phyloP scores from a whole-genome alignment of 2,113 vertebrate genomes.

The Rousettus leschenaultii region DNA sequence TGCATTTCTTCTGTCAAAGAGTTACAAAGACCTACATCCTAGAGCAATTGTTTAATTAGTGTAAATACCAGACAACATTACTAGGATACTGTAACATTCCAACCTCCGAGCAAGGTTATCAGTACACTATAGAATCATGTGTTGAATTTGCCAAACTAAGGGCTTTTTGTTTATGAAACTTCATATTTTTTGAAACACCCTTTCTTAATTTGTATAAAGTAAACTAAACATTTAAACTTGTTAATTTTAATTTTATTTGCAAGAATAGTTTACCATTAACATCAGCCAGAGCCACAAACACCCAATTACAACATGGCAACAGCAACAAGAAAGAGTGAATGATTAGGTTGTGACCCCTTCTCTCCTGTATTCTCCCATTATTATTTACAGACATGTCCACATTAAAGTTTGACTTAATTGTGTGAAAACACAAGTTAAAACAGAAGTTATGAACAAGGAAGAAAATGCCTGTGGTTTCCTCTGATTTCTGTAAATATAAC shows the following conservation, averaged over 20 bases:
- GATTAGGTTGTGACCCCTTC: not conserved
- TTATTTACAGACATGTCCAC: not conserved
- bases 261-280: not conserved
- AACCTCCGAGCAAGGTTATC: not conserved
- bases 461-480: not conserved
- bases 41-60: not conserved
- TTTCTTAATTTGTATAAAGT: not conserved
- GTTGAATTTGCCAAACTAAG: not conserved
- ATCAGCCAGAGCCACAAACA: not conserved
- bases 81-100: not conserved
- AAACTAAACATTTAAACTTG: not conserved
- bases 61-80: not conserved
- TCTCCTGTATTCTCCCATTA: not conserved
- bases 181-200: not conserved
- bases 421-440: not conserved
- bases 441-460: not conserved
- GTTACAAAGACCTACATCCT: not conserved
- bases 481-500: not conserved
- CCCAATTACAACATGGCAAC: not conserved
- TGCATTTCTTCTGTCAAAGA: not conserved
- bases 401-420: not conserved
- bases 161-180: not conserved
- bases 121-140: not conserved
- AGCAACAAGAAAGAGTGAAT: not conserved
- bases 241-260: not conserved